A percentile compares a stretch with the other conserved stretches of the same genome.
Evolutionary conservation across 2,113 vertebrate species (phyloP).

Genomic region (Sula dactylatra): DNA sequence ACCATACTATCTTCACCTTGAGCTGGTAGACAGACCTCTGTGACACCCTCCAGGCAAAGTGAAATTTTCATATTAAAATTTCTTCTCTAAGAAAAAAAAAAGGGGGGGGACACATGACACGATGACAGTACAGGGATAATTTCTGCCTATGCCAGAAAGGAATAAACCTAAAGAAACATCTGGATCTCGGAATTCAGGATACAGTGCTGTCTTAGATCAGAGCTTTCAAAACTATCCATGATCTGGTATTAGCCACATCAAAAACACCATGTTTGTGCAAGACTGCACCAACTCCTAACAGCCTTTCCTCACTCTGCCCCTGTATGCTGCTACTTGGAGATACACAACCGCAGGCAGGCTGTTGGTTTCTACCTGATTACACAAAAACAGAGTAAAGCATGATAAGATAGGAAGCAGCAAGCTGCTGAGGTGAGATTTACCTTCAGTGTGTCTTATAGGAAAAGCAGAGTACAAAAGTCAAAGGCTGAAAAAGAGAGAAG

Average conservation of each 20-base stretch:
- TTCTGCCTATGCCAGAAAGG: background rate
- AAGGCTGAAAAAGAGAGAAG: background rate
- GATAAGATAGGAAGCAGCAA: background rate
- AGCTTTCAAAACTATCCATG: background rate
- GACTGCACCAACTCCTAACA: background rate
- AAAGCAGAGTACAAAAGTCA: background rate
- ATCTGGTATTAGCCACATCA: background rate
- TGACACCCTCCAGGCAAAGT: background rate
- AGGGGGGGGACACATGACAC: accelerated
- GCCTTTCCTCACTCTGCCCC: background rate
- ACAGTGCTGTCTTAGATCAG: background rate
- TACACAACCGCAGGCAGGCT: background rate
- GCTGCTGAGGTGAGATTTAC: background rate
- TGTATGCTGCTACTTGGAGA: background rate
- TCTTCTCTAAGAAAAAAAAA: background rate
- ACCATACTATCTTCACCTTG: background rate
- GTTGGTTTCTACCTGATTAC: background rate
- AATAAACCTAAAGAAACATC: background rate
- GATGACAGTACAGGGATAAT: background rate
- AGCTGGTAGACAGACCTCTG: background rate
- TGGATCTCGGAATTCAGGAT: background rate
- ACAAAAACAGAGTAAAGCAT: background rate
- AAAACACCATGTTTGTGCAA: background rate
- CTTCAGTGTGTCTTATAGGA: background rate
- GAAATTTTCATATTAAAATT: background rate